A percentile compares a stretch with the other conserved stretches of the same genome.
phyloP scores from a whole-genome alignment of 35 echinoderm and acorn worm species.

The Chiridota heheva region DNA sequence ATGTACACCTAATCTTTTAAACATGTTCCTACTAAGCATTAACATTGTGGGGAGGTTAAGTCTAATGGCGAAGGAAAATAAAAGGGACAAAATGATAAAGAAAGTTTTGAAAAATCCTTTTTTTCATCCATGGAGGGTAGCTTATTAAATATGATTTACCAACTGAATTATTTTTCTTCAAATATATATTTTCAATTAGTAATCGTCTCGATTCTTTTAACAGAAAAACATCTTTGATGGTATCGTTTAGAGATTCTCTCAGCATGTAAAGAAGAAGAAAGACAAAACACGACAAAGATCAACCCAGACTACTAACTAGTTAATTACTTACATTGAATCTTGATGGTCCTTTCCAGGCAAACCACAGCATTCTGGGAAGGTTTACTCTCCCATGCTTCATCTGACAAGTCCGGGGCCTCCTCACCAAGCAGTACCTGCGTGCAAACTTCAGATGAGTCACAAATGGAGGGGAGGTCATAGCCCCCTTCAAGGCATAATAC shows the following conservation, averaged over 20 bases:
- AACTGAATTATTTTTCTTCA: neutral
- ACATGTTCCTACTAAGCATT: too few species aligned
- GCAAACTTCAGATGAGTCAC: constrained; percentile 89
- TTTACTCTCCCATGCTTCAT: constrained; percentile 43
- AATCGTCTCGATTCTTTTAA: neutral
- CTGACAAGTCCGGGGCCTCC: constrained; percentile 56
- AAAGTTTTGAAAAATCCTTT: too few species aligned
- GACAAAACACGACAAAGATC: neutral
- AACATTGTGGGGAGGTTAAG: too few species aligned
- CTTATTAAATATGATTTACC: neutral
- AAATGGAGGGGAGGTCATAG: constrained; percentile 89
- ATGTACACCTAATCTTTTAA: too few species aligned
- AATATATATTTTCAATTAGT: neutral
- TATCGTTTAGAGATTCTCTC: neutral
- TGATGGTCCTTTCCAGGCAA: constrained; percentile 66
- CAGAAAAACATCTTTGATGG: neutral
- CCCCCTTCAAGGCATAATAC: constrained; percentile 92
- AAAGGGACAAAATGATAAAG: too few species aligned
- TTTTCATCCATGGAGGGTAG: too few species aligned
- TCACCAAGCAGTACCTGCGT: constrained; percentile 84
- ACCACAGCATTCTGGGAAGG: constrained; percentile 77
- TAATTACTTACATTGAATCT: constrained; percentile 73
- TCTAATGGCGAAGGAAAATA: too few species aligned
- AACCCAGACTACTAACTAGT: neutral
- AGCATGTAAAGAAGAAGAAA: neutral